phyloP scores from a whole-genome alignment of 2,113 vertebrate species.

The Diadophis punctatus region DNA sequence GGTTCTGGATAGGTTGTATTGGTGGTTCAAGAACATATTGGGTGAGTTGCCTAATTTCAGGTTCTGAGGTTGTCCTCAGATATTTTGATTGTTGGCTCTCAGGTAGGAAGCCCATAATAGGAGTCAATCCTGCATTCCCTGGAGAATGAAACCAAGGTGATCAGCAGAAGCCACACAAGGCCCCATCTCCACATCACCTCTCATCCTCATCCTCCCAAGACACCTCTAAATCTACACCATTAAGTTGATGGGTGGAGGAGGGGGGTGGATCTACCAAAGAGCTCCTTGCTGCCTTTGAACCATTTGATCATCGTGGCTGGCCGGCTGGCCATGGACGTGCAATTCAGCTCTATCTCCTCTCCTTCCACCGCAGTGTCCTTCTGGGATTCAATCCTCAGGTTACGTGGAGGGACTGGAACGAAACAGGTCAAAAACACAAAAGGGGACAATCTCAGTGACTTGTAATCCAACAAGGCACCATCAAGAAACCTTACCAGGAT shows the following conservation, averaged over 20 bases:
- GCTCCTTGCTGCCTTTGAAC: slow-evolving; percentile 94
- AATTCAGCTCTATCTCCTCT: slow-evolving; percentile 96
- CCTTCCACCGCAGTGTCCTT: slow-evolving; percentile 90
- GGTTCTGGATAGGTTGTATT: neutral
- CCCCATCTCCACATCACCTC: neutral
- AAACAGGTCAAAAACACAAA: neutral
- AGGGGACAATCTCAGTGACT: slow-evolving; percentile 35
- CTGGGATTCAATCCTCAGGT: slow-evolving; percentile 88
- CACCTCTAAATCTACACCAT: neutral
- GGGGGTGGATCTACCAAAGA: slow-evolving; percentile 74
- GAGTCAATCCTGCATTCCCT: neutral
- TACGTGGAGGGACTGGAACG: slow-evolving; percentile 86
- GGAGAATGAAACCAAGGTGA: neutral
- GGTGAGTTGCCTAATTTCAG: neutral
- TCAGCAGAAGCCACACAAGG: neutral
- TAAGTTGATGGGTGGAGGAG: neutral
- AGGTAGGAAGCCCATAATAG: neutral
- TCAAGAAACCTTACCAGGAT: neutral
- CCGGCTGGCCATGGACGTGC: slow-evolving; percentile 92
- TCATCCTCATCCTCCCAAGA: neutral
- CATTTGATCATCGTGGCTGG: slow-evolving; percentile 91
- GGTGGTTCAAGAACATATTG: neutral
- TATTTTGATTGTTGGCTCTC: neutral
- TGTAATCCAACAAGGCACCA: neutral
- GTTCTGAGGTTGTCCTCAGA: neutral